phyloP scores from a whole-genome alignment of 2,797 vertebrate genomes.

The Channallabes apus region DNA sequence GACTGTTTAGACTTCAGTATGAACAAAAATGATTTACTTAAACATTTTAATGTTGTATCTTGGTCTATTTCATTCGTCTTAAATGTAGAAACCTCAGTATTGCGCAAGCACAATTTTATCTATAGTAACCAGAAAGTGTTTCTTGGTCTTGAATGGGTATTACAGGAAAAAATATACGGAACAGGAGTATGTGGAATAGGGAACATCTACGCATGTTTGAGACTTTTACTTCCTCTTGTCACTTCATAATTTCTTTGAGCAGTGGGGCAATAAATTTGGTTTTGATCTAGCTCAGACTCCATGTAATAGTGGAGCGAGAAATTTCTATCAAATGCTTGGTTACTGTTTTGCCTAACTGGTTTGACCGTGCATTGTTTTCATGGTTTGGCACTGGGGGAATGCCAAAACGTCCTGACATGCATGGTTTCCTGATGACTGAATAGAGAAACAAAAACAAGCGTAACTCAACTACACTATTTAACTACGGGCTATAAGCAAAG shows the following conservation, averaged over 20 bases:
- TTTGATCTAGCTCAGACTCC: not conserved
- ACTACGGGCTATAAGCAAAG: not conserved
- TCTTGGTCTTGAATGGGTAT: not conserved
- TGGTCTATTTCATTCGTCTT: not conserved
- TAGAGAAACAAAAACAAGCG: not conserved
- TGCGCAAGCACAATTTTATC: not conserved
- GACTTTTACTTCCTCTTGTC: constrained; percentile 10
- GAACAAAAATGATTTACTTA: not conserved
- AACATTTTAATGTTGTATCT: not conserved
- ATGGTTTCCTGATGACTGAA: not conserved
- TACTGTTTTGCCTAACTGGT: constrained; percentile 23
- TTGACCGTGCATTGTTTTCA: not conserved
- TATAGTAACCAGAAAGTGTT: not conserved
- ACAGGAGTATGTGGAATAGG: not conserved
- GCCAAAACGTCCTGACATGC: not conserved
- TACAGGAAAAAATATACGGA: not conserved
- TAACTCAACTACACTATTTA: no score
- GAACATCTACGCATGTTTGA: no score
- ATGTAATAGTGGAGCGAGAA: not conserved
- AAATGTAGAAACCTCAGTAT: not conserved
- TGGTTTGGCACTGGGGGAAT: not conserved
- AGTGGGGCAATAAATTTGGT: not conserved
- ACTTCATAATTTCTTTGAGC: not conserved
- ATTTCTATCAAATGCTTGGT: not conserved
- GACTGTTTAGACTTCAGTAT: not conserved